Conservation (phyloP, 2,797 vertebrate species). For the Lacerta agilis region DNA sequence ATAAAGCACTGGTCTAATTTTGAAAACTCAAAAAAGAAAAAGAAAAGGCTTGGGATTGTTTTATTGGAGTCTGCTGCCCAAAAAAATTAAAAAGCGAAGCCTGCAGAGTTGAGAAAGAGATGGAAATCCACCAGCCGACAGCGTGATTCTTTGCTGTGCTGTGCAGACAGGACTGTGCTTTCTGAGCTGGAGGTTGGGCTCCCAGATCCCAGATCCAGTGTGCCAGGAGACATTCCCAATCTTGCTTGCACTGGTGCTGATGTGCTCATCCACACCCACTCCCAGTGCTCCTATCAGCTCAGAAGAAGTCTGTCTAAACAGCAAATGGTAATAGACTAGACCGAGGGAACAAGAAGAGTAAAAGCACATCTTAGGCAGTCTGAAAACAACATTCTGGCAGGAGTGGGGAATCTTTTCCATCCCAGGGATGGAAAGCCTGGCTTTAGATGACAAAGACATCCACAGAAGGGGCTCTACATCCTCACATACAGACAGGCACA, state of each 20-base stretch:
- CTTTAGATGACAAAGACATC: too few species aligned
- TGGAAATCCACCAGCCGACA: not conserved
- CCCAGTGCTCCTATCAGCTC: not conserved
- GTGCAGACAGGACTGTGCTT: not conserved
- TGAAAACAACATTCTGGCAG: too few species aligned
- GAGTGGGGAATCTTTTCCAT: too few species aligned
- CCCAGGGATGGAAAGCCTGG: too few species aligned
- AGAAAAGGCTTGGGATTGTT: too few species aligned
- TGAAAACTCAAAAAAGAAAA: not conserved
- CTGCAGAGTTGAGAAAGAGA: not conserved
- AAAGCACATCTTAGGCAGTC: not conserved
- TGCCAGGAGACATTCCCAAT: not conserved
- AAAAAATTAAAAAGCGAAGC: conserved; percentile 25
- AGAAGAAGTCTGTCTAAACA: not conserved
- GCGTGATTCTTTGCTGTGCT: not conserved
- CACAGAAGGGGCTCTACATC: too few species aligned
- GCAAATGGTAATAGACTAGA: not conserved
- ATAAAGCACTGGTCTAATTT: conserved; percentile 25
- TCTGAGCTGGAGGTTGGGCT: not conserved
- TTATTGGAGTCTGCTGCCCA: not conserved
- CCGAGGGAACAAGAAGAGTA: not conserved
- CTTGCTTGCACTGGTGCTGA: not conserved
- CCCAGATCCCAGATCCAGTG: not conserved
- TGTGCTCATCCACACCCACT: not conserved
- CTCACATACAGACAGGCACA: not conserved